Evolutionary conservation across 2,113 vertebrate genomes (phyloP), one percentile per base, ranked within the genome.

Genomic region (Poecile atricapillus): DNA sequence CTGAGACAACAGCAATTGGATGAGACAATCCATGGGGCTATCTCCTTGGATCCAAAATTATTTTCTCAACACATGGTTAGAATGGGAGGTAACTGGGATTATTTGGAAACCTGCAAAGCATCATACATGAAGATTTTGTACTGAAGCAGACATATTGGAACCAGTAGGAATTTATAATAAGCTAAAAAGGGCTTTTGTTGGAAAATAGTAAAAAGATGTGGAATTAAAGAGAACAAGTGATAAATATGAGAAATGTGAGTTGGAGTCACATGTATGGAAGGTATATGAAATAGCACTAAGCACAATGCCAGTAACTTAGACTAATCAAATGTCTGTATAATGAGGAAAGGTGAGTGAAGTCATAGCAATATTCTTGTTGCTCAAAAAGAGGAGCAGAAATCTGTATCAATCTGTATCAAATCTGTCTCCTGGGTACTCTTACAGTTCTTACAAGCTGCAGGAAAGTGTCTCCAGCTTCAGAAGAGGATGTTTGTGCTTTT

Each of bases 401-500:
- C 79, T 86, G 65, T 84, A 11, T 65, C 58, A 71, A 21, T 87
- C 56, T 79, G 78, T 76, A 95, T 97, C 93, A 55, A 71, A 21
- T 87, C 56, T 79, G 78, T 76, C 95, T 97, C 93, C 44, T 62
- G 75, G 73, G 91, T 92, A 58, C 89, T 77, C 82, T 93, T 86
- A 79, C 62, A 88, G 64, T 68, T 53, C 92, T 92, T 71, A 65
- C 18, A 83, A 89, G 69, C 83, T 95, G 89, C 75, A 59, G 93
- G 58, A 52, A 95, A 93, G 41, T 68, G 63, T 80, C 67, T 44
- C 39, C 77, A 74, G 68, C 89, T 96, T 96, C 37, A 64, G 64
- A 81, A 93, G 70, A 81, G 49, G 74, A 84, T 93, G 68, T 35
- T 27, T 83, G 49, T 69, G 69, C 89, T 97, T 97, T 97, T 96